Evolutionary conservation across 2,113 vertebrate species (phyloP).

Genomic region (Bubalus kerabau): DNA sequence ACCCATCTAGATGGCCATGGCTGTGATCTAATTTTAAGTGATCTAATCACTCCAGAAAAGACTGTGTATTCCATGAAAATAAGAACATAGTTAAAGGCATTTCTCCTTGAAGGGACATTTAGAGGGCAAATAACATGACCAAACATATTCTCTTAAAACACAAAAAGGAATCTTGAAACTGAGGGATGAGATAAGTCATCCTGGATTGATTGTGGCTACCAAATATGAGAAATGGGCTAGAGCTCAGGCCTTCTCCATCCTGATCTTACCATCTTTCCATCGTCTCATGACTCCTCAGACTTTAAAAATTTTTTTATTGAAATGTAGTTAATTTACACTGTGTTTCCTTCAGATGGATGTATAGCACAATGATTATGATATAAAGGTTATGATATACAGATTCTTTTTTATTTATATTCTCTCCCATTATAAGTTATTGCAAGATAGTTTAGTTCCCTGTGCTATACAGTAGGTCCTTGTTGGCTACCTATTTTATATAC

Average conservation of each 20-base stretch:
- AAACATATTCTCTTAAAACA: not conserved
- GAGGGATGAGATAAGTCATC: not conserved
- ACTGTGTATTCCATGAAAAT: not conserved
- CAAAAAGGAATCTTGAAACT: not conserved
- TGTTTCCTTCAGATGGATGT: not conserved
- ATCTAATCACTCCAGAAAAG: not conserved
- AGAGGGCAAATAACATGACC: not conserved
- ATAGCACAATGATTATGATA: not conserved
- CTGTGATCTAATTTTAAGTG: not conserved
- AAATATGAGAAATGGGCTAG: not conserved
- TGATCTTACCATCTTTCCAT: not conserved
- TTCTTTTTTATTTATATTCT: not conserved
- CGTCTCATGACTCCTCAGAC: not conserved
- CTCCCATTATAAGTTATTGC: not conserved
- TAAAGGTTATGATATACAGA: not conserved
- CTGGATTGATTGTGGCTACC: too few relatives aligned
- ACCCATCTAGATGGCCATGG: not conserved
- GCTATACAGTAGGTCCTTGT: not conserved
- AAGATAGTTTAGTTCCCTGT: not conserved
- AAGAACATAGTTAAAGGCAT: not conserved
- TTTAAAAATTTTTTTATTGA: not conserved
- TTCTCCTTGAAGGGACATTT: not conserved
- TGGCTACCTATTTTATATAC: not conserved
- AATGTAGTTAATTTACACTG: not conserved
- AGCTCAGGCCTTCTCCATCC: not conserved